phyloP scores from a whole-genome alignment of 2,888 invertebrate species.

The Apamea monoglypha region DNA sequence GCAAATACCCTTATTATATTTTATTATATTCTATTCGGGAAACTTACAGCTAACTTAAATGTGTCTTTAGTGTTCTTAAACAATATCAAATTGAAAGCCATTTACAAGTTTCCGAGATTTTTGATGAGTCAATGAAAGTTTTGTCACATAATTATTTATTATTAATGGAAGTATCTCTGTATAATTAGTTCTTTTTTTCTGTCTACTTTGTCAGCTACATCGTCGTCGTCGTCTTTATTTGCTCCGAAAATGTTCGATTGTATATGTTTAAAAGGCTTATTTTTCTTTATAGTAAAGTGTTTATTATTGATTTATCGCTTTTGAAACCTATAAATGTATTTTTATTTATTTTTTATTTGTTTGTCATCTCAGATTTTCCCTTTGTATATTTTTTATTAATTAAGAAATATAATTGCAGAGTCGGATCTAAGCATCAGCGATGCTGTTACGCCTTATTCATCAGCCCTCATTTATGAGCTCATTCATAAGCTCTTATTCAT shows the following conservation, averaged over 20 bases:
- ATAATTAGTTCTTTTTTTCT: background rate
- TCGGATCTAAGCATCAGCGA: background rate
- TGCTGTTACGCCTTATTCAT: background rate
- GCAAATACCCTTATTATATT: background rate
- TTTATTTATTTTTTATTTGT: background rate
- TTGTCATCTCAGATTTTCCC: background rate
- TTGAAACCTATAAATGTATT: background rate
- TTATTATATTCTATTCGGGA: background rate
- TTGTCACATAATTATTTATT: background rate
- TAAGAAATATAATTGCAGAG: background rate
- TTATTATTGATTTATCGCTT: background rate
- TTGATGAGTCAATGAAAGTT: background rate
- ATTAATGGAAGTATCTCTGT: background rate
- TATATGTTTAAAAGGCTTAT: background rate
- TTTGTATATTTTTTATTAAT: background rate
- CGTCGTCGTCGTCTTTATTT: constrained; percentile 9
- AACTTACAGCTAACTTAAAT: background rate
- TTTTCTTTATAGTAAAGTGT: background rate
- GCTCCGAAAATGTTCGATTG: background rate
- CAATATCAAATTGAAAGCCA: background rate
- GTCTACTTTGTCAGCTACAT: background rate
- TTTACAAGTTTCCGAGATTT: background rate
- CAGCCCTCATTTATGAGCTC: background rate
- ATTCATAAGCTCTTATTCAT: background rate
- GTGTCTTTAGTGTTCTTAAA: background rate